Conservation (phyloP, 2,113 vertebrate species). For the Oryzias woworae region DNA sequence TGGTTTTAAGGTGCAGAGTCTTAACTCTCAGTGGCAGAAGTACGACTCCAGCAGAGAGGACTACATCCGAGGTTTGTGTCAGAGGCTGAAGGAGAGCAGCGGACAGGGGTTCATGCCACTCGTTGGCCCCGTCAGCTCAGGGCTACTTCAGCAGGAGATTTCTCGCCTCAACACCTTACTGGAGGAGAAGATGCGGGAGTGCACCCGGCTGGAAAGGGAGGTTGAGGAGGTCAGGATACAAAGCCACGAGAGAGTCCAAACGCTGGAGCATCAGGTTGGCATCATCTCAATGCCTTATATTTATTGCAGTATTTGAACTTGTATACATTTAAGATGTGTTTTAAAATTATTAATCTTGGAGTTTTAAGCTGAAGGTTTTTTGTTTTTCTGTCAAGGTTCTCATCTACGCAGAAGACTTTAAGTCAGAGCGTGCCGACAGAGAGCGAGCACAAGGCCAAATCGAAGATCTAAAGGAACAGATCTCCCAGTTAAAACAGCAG, state of each 20-base stretch:
- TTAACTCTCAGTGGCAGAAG: slow-evolving; percentile 93
- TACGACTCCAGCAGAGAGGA: slow-evolving; percentile 90
- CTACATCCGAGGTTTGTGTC: slow-evolving; percentile 83
- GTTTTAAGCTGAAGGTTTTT: background rate
- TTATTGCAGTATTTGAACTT: background rate
- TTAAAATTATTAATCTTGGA: background rate
- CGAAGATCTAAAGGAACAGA: slow-evolving; percentile 83
- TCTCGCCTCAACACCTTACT: slow-evolving; percentile 84
- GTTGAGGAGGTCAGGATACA: slow-evolving; percentile 58
- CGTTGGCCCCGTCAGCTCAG: slow-evolving; percentile 38
- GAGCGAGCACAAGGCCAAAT: slow-evolving; percentile 88
- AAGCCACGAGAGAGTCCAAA: slow-evolving; percentile 81
- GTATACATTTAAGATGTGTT: too few relatives aligned
- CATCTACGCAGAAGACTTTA: slow-evolving; percentile 90
- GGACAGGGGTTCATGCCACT: slow-evolving; percentile 30
- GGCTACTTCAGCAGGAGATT: slow-evolving; percentile 86
- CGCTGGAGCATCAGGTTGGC: slow-evolving; percentile 92
- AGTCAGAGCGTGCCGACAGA: slow-evolving; percentile 86
- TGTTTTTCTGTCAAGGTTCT: slow-evolving; percentile 75
- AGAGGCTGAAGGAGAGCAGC: slow-evolving; percentile 78
- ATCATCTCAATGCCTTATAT: background rate
- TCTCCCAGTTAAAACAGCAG: slow-evolving; percentile 78
- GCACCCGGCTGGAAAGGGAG: slow-evolving; percentile 66
- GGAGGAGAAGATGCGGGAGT: slow-evolving; percentile 82
- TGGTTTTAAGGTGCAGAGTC: slow-evolving; percentile 84